These are phyloP conservation scores for Ceuthmochares aereus DNA, from an alignment of 2,113 vertebrate genomes.

Conservation along the genomic window DNA sequence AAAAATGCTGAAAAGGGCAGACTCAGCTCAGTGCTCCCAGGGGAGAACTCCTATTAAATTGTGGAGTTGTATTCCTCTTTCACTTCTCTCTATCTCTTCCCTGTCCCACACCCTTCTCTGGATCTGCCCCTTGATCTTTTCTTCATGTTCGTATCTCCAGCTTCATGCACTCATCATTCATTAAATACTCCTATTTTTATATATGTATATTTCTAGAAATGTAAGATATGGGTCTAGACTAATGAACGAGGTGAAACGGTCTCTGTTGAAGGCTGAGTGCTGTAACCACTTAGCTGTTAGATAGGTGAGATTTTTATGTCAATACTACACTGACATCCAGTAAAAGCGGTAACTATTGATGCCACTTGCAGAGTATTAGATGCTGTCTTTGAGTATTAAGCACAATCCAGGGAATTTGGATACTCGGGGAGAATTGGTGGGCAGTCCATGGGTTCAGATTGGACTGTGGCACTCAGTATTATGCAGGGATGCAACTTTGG, in stretches of 20 bases:
- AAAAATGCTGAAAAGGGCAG: not conserved
- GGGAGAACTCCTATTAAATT: not conserved
- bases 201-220: not conserved
- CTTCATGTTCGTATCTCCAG: not conserved
- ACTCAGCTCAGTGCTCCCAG: not conserved
- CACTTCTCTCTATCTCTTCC: not conserved
- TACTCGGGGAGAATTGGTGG: not conserved
- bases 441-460: fast-evolving
- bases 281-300: not conserved
- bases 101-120: not conserved
- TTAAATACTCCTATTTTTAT: not conserved
- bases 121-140: not conserved
- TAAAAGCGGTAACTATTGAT: not conserved
- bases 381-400: not conserved
- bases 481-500: not conserved
- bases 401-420: not conserved
- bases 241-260: not conserved
- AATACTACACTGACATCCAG: not conserved
- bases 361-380: not conserved
- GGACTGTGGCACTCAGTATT: not conserved
- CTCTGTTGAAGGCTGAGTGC: not conserved
- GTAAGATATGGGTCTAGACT: not conserved
- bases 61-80: not conserved
- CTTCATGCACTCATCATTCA: not conserved
- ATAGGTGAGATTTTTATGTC: not conserved